phyloP scores from a whole-genome alignment of 2,888 invertebrate species.

The Ophonus ardosiacus region DNA sequence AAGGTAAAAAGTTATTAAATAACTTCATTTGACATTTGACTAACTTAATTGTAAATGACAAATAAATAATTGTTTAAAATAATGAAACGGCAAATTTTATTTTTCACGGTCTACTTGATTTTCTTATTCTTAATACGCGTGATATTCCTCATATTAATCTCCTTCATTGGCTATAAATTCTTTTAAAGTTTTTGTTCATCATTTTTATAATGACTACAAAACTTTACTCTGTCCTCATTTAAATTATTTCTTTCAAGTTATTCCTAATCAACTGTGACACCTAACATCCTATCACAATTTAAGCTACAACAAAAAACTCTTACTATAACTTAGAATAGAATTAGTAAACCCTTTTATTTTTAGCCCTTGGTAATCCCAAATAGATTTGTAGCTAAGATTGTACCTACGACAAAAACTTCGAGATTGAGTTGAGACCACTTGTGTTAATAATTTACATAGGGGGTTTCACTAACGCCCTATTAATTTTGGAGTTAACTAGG shows the following conservation, averaged over 20 bases:
- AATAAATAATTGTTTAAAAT: too few species aligned
- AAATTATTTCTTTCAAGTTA: not conserved
- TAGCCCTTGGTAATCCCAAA: conserved; percentile 1
- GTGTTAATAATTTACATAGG: conserved; percentile 16
- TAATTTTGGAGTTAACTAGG: conserved; percentile 48
- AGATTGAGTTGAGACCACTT: not conserved
- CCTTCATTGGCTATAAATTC: too few species aligned
- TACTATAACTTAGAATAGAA: not conserved
- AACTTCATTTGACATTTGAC: too few species aligned
- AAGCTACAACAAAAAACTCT: not conserved
- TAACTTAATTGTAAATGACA: too few species aligned
- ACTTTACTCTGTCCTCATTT: not conserved
- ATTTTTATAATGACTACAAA: not conserved
- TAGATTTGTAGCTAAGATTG: not conserved
- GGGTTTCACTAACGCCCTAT: conserved; percentile 31
- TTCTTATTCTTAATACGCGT: too few species aligned
- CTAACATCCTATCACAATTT: not conserved
- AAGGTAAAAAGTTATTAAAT: too few species aligned
- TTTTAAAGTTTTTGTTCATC: too few species aligned
- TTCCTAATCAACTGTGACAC: not conserved
- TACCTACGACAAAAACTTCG: not conserved
- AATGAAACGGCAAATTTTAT: too few species aligned
- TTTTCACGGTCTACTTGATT: too few species aligned
- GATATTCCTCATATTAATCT: too few species aligned
- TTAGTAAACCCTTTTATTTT: conserved; percentile 14